phyloP scores from a whole-genome alignment of 2,113 vertebrate species.

The Oncorhynchus keta region DNA sequence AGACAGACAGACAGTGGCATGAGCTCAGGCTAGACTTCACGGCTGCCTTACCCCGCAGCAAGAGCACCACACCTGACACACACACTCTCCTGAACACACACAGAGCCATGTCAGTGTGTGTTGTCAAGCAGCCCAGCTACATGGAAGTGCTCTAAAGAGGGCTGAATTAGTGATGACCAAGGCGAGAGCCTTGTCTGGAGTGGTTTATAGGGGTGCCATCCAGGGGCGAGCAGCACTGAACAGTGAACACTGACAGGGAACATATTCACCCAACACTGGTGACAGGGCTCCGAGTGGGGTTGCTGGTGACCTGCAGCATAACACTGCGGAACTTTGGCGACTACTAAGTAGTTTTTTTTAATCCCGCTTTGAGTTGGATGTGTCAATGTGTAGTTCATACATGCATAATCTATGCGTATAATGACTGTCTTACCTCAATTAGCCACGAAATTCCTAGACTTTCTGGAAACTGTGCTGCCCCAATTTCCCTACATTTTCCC shows the following conservation, averaged over 20 bases:
- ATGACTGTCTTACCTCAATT: too few species aligned
- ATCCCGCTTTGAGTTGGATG: too few species aligned
- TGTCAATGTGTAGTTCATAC: too few species aligned
- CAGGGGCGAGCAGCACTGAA: neutral
- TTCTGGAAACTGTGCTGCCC: too few species aligned
- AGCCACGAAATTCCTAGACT: too few species aligned
- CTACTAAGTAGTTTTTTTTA: too few species aligned
- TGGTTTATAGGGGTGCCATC: neutral
- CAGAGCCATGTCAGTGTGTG: neutral
- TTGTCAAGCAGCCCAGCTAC: conserved; percentile 33
- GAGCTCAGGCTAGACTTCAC: conserved; percentile 12
- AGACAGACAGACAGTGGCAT: neutral
- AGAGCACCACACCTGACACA: conserved; percentile 32
- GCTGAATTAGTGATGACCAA: conserved; percentile 65
- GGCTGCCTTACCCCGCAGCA: conserved; percentile 23
- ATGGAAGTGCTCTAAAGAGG: conserved; percentile 60
- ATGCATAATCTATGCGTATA: too few species aligned
- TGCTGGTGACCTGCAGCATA: neutral
- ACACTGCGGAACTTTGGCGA: too few species aligned
- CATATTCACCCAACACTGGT: conserved; percentile 22
- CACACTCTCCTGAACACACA: conserved; percentile 20
- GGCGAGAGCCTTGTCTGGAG: neutral
- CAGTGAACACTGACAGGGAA: conserved; percentile 21
- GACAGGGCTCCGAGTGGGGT: neutral
- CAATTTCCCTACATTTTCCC: too few species aligned